These are phyloP conservation scores for Hestina assimilis DNA, from an alignment of 1,140 invertebrate genomes.

Conservation along the genomic window DNA sequence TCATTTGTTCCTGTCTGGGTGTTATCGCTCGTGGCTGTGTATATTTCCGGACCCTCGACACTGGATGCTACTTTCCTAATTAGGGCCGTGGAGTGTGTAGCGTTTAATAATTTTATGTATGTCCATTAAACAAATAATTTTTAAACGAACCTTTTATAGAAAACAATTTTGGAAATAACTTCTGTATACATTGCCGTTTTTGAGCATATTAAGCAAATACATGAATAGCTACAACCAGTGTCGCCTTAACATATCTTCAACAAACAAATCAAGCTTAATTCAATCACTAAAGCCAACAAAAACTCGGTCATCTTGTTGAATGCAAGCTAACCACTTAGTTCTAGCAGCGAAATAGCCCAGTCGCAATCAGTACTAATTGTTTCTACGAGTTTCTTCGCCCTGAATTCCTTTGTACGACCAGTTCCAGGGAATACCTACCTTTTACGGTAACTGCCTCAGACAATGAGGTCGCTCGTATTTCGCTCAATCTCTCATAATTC, in stretches of 20 bases:
- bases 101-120: too few species aligned
- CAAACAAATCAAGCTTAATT: conserved; percentile 2
- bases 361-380: conserved; percentile 11
- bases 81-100: too few species aligned
- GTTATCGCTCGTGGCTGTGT: too few species aligned
- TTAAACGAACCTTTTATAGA: too few species aligned
- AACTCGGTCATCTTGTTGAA: neutral
- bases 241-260: neutral
- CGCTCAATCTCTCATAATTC: neutral
- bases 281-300: neutral
- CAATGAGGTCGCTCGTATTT: conserved; percentile 5
- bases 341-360: conserved; percentile 2
- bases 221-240: too few species aligned
- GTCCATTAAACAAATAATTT: too few species aligned
- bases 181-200: too few species aligned
- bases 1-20: too few species aligned
- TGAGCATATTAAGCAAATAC: too few species aligned
- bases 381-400: conserved; percentile 7
- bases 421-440: conserved; percentile 18
- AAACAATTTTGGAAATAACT: too few species aligned
- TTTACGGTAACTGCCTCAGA: conserved; percentile 8
- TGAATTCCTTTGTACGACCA: conserved; percentile 9
- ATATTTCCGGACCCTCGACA: too few species aligned
- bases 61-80: too few species aligned
- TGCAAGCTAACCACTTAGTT: neutral